A percentile compares a stretch with the other conserved stretches of the same genome.
phyloP scores from a whole-genome alignment of 2,888 invertebrate genomes.

The Idaea biselata region DNA sequence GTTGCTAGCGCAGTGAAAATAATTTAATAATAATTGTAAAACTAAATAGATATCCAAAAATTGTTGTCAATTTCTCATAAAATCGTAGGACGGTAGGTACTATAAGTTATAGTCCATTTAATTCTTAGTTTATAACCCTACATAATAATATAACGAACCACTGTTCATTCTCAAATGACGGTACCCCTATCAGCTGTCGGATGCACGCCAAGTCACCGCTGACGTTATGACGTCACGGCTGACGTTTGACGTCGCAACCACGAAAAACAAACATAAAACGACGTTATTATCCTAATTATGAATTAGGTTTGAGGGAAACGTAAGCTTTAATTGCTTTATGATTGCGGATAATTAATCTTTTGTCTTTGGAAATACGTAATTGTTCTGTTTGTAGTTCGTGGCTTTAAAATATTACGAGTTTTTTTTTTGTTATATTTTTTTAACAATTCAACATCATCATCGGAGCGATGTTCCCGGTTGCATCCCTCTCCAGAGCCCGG shows the following conservation, averaged over 20 bases:
- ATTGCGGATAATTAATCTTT: conserved; percentile 5
- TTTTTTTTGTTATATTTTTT: background rate
- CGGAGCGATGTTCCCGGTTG: too few species aligned
- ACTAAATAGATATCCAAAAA: too few species aligned
- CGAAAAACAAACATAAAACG: conserved; percentile 49
- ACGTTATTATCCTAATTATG: conserved; percentile 26
- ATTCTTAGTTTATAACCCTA: too few species aligned
- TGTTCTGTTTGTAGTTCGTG: conserved; percentile 1
- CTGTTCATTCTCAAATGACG: conserved; percentile 10
- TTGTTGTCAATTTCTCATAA: too few species aligned
- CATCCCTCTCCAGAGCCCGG: too few species aligned
- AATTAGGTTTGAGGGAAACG: conserved; percentile 12
- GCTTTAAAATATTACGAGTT: background rate
- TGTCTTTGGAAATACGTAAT: conserved; percentile 9
- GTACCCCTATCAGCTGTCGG: conserved; percentile 73
- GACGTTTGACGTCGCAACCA: conserved; percentile 46
- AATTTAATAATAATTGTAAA: too few species aligned
- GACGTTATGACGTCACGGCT: conserved; percentile 44
- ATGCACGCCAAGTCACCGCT: conserved; percentile 61
- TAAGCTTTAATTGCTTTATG: conserved; percentile 7
- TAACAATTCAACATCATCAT: too few species aligned
- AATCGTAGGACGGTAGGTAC: too few species aligned
- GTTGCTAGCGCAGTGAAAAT: too few species aligned
- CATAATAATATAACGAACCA: background rate
- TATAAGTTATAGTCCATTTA: too few species aligned